Conservation (phyloP, 1,140 invertebrate species). For the Agrypnia vestita region DNA sequence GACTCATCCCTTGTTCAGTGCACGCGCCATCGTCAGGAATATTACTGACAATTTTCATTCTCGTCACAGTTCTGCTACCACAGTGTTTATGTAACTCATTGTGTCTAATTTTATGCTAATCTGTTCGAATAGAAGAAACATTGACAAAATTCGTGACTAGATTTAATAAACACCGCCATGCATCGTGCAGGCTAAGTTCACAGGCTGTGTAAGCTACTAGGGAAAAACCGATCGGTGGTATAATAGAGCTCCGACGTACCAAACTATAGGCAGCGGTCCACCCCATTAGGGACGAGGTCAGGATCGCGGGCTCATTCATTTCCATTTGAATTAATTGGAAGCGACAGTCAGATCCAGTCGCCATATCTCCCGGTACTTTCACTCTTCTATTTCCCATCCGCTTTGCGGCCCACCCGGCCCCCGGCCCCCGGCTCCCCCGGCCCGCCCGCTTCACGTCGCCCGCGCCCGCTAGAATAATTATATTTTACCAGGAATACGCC, state of each 20-base stretch:
- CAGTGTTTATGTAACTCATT: no score
- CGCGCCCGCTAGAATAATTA: slow-evolving; percentile 19
- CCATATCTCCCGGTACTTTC: slow-evolving; percentile 42
- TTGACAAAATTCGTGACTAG: no score
- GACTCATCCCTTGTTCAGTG: no score
- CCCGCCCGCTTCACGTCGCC: not conserved
- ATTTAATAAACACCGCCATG: no score
- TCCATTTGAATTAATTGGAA: slow-evolving; percentile 59
- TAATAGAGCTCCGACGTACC: slow-evolving; percentile 28
- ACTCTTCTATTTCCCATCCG: slow-evolving; percentile 26
- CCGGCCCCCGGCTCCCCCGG: not conserved
- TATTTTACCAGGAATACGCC: slow-evolving; percentile 13
- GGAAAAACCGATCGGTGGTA: slow-evolving; percentile 22
- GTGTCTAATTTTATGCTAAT: no score
- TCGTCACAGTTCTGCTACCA: no score
- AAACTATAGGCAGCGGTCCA: slow-evolving; percentile 43
- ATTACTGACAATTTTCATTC: no score
- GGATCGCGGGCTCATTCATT: slow-evolving; percentile 54
- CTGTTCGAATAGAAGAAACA: no score
- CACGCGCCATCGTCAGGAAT: no score
- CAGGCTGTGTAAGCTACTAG: slow-evolving; percentile 2
- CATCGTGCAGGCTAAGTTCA: no score
- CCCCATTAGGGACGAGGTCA: slow-evolving; percentile 36
- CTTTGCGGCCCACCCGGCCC: slow-evolving; percentile 4
- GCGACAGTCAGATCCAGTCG: slow-evolving; percentile 53